phyloP scores from a whole-genome alignment of 2,888 invertebrate species.

The Arctia plantaginis region DNA sequence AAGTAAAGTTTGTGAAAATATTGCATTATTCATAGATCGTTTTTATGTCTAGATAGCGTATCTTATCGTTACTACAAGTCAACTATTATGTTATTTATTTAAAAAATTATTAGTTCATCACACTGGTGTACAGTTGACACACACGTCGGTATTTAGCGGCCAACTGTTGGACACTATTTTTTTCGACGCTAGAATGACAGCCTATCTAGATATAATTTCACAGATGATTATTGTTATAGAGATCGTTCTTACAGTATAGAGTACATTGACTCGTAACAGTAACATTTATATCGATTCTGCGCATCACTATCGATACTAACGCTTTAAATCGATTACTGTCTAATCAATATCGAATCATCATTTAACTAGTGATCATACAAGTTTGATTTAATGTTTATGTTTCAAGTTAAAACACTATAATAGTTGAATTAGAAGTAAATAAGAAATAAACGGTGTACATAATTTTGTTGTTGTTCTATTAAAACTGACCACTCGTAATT shows the following conservation, averaged over 20 bases:
- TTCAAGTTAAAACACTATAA: background rate
- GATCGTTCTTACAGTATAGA: background rate
- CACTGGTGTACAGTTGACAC: background rate
- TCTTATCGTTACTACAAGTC: no score
- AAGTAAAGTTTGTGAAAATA: background rate
- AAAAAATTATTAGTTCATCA: no score
- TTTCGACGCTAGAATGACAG: background rate
- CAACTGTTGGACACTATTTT: background rate
- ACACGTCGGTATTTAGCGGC: background rate
- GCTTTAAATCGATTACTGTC: background rate
- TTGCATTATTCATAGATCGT: background rate
- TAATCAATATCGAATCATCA: background rate
- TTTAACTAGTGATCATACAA: background rate
- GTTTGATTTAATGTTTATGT: constrained; percentile 1
- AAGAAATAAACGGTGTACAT: constrained; percentile 31
- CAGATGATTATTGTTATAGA: background rate
- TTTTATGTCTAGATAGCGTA: no score
- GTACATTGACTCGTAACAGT: background rate
- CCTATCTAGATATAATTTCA: background rate
- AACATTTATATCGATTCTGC: background rate
- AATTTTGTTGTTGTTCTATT: constrained; percentile 16
- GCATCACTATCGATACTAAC: background rate
- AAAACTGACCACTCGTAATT: background rate
- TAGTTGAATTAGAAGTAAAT: constrained; percentile 23
- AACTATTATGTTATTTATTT: no score